These are phyloP conservation scores for Flexamia atlantica DNA, from an alignment of 2,888 invertebrate species.

Conservation along the genomic window DNA sequence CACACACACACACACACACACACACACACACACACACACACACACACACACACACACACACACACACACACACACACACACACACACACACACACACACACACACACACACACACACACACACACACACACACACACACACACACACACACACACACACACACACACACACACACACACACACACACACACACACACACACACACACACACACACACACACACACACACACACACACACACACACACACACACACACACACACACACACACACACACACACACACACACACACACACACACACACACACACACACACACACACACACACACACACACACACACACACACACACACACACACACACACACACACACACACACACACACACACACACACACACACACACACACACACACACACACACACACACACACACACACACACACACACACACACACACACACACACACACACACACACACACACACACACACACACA, in stretches of 20 bases:
- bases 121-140: slow-evolving; percentile 18
- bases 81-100: slow-evolving; percentile 18
- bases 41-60: slow-evolving; percentile 18
- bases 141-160: slow-evolving; percentile 18
- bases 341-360: slow-evolving; percentile 18
- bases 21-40: slow-evolving; percentile 18
- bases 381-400: slow-evolving; percentile 60
- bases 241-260: slow-evolving; percentile 18
- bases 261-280: slow-evolving; percentile 18
- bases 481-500: slow-evolving; percentile 54
- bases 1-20: slow-evolving; percentile 18
- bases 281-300: slow-evolving; percentile 18
- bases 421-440: slow-evolving; percentile 54
- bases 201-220: slow-evolving; percentile 18
- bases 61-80: slow-evolving; percentile 18
- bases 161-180: slow-evolving; percentile 18
- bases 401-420: slow-evolving; percentile 59
- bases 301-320: slow-evolving; percentile 18
- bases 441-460: slow-evolving; percentile 37
- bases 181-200: slow-evolving; percentile 18
- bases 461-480: not conserved
- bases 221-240: slow-evolving; percentile 18
- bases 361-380: slow-evolving; percentile 62
- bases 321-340: slow-evolving; percentile 55
- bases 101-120: slow-evolving; percentile 18